Percentiles rank a stretch among this genome's conserved stretches.
phyloP scores from a whole-genome alignment of 1,140 invertebrate species.

The Megalopta genalis region DNA sequence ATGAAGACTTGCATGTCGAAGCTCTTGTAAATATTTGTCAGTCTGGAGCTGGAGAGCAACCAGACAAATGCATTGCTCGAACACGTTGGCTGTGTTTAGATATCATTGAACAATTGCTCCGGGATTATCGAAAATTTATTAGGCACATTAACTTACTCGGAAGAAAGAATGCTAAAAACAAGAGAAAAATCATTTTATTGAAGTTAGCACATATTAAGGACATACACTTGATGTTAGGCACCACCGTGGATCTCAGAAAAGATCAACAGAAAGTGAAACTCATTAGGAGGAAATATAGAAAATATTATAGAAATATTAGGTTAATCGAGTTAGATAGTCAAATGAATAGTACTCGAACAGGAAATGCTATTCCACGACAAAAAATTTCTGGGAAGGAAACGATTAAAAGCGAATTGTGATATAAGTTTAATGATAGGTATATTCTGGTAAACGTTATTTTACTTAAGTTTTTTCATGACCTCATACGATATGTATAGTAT shows the following conservation, averaged over 20 bases:
- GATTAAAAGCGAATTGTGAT: conserved; percentile 72
- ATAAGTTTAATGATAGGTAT: conserved; percentile 43
- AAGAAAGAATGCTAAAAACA: conserved; percentile 51
- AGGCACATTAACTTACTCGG: conserved; percentile 52
- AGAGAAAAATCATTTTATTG: conserved; percentile 65
- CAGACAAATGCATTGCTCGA: conserved; percentile 71
- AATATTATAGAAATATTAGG: conserved; percentile 61
- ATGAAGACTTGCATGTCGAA: conserved; percentile 74
- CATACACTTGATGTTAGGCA: conserved; percentile 73
- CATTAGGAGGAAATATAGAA: conserved; percentile 65
- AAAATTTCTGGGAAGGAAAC: conserved; percentile 33
- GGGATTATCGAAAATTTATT: conserved; percentile 64
- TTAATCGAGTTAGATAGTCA: conserved; percentile 37
- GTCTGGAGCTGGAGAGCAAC: conserved; percentile 65
- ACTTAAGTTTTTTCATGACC: conserved; percentile 20
- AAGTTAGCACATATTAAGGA: conserved; percentile 74
- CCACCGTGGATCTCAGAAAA: conserved; percentile 64
- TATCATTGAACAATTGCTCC: conserved; percentile 70
- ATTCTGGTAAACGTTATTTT: conserved; percentile 12
- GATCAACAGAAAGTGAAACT: conserved; percentile 60
- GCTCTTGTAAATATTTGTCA: conserved; percentile 77
- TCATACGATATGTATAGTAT: conserved; percentile 32
- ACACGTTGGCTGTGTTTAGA: conserved; percentile 74
- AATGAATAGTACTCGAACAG: conserved; percentile 17
- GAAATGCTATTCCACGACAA: neutral